Percentiles rank a stretch among this genome's conserved stretches.
phyloP scores from a whole-genome alignment of 2,888 invertebrate species.

The Heliothis peltigera region DNA sequence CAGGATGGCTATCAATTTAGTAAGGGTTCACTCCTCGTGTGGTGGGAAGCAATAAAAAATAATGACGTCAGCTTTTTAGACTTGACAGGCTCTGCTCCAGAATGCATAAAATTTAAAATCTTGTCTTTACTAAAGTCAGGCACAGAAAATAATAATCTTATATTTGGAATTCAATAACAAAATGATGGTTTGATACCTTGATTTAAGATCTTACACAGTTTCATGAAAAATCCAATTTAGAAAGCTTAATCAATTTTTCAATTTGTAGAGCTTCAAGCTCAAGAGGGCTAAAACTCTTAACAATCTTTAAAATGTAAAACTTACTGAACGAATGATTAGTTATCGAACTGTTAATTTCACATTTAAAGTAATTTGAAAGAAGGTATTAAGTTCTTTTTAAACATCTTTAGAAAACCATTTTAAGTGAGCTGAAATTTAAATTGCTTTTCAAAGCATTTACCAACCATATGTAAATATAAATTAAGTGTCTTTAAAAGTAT shows the following conservation, averaged over 20 bases:
- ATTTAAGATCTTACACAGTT: too few species aligned
- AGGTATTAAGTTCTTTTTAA: neutral
- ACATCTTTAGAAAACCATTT: conserved; percentile 1
- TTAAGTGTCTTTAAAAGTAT: neutral
- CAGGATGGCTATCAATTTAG: too few species aligned
- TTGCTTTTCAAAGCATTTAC: conserved; percentile 1
- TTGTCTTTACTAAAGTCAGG: too few species aligned
- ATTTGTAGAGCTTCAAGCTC: neutral
- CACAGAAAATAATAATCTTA: too few species aligned
- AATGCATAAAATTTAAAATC: too few species aligned
- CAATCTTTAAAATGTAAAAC: neutral
- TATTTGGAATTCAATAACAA: too few species aligned
- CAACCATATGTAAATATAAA: neutral
- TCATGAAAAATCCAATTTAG: too few species aligned
- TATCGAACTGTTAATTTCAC: conserved; percentile 5
- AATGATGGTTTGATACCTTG: too few species aligned
- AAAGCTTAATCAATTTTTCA: neutral
- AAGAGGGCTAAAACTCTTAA: neutral
- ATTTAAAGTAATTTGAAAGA: neutral
- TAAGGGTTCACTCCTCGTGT: too few species aligned
- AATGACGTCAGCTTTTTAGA: too few species aligned
- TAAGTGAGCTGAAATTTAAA: neutral
- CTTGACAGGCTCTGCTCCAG: too few species aligned
- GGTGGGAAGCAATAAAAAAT: too few species aligned
- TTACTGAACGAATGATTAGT: conserved; percentile 6